phyloP scores from a whole-genome alignment of 2,113 vertebrate genomes.

The Myiozetetes cayanensis region DNA sequence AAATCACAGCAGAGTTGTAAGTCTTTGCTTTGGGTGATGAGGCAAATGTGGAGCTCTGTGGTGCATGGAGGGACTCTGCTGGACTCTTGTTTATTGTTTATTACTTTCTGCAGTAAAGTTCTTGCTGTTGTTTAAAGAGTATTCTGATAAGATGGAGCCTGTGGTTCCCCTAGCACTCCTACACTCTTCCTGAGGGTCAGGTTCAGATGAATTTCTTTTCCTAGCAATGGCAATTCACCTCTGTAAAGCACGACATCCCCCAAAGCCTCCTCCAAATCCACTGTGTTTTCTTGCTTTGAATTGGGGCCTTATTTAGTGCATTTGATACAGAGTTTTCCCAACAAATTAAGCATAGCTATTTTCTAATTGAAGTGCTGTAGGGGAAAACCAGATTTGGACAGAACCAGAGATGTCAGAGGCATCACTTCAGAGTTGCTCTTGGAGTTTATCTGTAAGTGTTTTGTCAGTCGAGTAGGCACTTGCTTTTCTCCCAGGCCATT shows the following conservation, averaged over 20 bases:
- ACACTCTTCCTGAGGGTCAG: background rate
- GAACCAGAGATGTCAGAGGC: background rate
- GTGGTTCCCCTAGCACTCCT: background rate
- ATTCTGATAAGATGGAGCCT: background rate
- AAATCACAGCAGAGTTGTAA: background rate
- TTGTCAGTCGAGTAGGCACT: background rate
- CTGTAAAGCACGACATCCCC: background rate
- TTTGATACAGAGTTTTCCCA: background rate
- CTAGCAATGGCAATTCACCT: background rate
- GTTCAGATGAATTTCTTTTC: background rate
- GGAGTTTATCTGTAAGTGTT: background rate
- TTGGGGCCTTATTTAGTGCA: background rate
- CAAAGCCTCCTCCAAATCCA: background rate
- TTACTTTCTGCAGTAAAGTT: background rate
- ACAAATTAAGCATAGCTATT: background rate
- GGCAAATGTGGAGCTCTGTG: background rate
- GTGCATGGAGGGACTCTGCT: background rate
- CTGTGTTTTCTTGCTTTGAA: background rate
- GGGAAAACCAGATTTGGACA: background rate
- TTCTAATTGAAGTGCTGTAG: background rate
- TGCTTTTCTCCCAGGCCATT: slow-evolving; percentile 29
- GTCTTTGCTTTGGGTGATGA: background rate
- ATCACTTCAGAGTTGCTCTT: background rate
- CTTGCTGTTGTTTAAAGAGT: background rate
- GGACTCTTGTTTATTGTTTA: background rate